Evolutionary conservation across 2,113 vertebrate genomes (phyloP), one percentile per base, ranked within the genome.

Genomic region (Epinephelus lanceolatus): DNA sequence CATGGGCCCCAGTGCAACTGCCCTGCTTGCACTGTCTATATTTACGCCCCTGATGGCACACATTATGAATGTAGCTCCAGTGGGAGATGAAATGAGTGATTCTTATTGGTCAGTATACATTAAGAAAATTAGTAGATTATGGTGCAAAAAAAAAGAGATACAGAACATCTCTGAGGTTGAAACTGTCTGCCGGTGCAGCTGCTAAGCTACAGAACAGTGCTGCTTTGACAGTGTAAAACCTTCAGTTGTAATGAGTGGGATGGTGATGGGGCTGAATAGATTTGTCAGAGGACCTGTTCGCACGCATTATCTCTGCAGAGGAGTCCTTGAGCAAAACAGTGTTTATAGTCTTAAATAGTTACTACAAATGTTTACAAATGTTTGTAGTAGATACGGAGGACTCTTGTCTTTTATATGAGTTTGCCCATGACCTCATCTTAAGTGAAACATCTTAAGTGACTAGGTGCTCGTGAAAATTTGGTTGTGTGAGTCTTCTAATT

Each of bases 361-460:
- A 56, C 17, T 18, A 61, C 47, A 4, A 9, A 21, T 23, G 25
- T 84, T 69, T 71, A 61, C 25, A 83, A 45, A 71, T 83, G 76
- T 83, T 78, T 85, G 69, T 27, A 76, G 66, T 68, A 30, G 11
- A 68, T 27, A 61, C 27, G 30, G 19, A 67, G 37, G 40, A n/a
- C 52, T 57, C 63, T 57, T 78, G 30, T 23, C 13, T 23, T 78
- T 37, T 37, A 37, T 37, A 37, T 37, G 33, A 37, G 33, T 37
- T 37, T 37, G 33, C 33, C 33, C 33, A 37, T 37, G 33, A 37
- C 33, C 33, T 37, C 33, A 37, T 37, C 33, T 37, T 6, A 37
- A 37, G 65, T 42, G 62, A 73, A 69, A 70, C 59, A 63, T 76
- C 55, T 74, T 7, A 69, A 71, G 30, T 17, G 25, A 57, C 19